Evolutionary conservation across 2,888 invertebrate genomes (phyloP).

Genomic region (Limnephilus rhombicus): DNA sequence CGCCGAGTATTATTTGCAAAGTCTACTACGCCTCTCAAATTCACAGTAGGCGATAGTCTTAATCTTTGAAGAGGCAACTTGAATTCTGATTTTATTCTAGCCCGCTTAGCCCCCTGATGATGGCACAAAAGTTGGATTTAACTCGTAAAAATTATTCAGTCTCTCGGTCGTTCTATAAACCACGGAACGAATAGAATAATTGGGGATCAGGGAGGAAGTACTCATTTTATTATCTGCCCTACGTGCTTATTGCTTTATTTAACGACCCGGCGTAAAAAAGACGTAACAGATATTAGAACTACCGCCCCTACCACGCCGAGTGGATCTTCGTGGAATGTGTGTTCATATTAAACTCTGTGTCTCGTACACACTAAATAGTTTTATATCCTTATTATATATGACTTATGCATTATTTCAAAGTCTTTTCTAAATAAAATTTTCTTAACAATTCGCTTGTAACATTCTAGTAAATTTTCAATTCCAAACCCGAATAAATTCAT

Average conservation of each 20-base stretch:
- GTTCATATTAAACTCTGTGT: not conserved
- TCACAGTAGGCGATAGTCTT: conserved; percentile 32
- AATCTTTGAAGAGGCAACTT: conserved; percentile 15
- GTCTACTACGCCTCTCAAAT: conserved; percentile 20
- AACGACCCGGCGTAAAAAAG: not conserved
- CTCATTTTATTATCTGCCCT: conserved; percentile 1
- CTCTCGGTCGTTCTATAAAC: conserved; percentile 17
- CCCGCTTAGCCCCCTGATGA: conserved; percentile 15
- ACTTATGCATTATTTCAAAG: too few relatives aligned
- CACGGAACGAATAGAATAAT: not conserved
- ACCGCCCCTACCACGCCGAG: not conserved
- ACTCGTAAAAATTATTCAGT: not conserved
- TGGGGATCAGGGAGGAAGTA: not conserved
- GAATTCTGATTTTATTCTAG: conserved; percentile 35
- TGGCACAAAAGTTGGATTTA: conserved; percentile 14
- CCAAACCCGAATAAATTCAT: too few relatives aligned
- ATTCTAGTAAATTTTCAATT: too few relatives aligned
- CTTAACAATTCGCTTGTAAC: too few relatives aligned
- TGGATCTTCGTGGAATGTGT: not conserved
- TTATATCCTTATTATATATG: too few relatives aligned
- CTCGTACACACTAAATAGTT: not conserved
- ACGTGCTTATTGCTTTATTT: not conserved
- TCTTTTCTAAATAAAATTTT: too few relatives aligned
- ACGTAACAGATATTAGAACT: not conserved
- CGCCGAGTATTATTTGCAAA: conserved; percentile 18